phyloP scores from a whole-genome alignment of 2,113 vertebrate species.

The Puffinus mauretanicus region DNA sequence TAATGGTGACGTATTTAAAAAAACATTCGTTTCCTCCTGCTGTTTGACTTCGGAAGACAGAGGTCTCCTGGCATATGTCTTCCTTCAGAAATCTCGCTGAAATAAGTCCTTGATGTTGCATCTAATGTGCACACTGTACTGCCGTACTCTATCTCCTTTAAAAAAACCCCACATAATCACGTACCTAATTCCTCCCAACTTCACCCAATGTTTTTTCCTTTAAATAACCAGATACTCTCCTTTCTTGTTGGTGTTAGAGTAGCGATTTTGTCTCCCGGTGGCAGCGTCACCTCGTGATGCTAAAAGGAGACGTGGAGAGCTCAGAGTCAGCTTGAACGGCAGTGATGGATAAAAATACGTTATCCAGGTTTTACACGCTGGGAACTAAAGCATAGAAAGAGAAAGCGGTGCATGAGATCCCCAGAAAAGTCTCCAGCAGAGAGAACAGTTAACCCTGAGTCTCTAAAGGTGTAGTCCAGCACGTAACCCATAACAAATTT shows the following conservation, averaged over 20 bases:
- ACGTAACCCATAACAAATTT: rapidly evolving
- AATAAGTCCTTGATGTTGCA: background rate
- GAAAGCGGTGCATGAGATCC: background rate
- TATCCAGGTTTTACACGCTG: background rate
- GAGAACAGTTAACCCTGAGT: background rate
- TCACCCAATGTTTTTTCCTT: background rate
- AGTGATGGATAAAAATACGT: background rate
- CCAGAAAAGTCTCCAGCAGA: background rate
- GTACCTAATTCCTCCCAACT: background rate
- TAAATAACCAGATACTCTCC: background rate
- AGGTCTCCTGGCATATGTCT: background rate
- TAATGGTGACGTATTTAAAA: background rate
- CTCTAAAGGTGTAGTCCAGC: background rate
- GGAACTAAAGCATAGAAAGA: background rate
- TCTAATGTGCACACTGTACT: background rate
- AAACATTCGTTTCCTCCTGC: rapidly evolving
- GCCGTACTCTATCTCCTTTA: background rate
- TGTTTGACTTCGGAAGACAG: background rate
- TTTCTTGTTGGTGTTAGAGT: background rate
- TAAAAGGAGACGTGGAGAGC: background rate
- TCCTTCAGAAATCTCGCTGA: background rate
- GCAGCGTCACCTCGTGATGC: background rate
- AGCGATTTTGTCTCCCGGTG: background rate
- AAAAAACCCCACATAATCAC: background rate
- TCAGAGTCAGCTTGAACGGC: background rate